Conservation (phyloP, 2,888 invertebrate species). For the Ditylenchus weischeri region DNA sequence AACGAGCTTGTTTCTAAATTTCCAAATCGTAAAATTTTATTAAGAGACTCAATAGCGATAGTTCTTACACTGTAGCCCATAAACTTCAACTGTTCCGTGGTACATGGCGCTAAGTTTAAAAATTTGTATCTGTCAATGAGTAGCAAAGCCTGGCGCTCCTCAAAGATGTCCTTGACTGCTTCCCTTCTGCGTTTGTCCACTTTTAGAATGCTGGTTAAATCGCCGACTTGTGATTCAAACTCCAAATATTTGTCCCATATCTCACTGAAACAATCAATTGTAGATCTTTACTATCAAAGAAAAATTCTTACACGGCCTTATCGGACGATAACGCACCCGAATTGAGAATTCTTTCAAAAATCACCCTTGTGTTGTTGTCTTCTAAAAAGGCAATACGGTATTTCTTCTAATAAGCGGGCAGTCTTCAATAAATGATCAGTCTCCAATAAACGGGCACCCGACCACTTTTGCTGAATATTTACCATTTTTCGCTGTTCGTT, state of each 20-base stretch:
- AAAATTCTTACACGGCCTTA: constrained; percentile 30
- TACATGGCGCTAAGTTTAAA: constrained; percentile 88
- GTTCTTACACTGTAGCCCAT: constrained; percentile 61
- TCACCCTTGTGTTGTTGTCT: constrained; percentile 98
- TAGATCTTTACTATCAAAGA: not conserved
- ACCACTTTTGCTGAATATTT: too few relatives aligned
- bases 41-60: not conserved
- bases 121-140: constrained; percentile 91
- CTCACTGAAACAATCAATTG: constrained; percentile 68
- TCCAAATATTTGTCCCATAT: constrained; percentile 98
- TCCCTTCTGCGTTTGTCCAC: constrained; percentile 86
- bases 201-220: constrained; percentile 91
- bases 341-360: constrained; percentile 91
- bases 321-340: constrained; percentile 33
- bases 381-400: constrained; percentile 66
- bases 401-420: too few relatives aligned
- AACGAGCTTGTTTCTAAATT: constrained; percentile 11
- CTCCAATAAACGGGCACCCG: too few relatives aligned
- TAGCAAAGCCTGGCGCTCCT: constrained; percentile 93
- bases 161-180: constrained; percentile 87
- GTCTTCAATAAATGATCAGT: too few relatives aligned
- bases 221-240: constrained; percentile 97
- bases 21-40: not conserved
- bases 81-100: constrained; percentile 77
- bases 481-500: too few relatives aligned